phyloP scores from a whole-genome alignment of 2,888 invertebrate species.

The Deilephila elpenor region DNA sequence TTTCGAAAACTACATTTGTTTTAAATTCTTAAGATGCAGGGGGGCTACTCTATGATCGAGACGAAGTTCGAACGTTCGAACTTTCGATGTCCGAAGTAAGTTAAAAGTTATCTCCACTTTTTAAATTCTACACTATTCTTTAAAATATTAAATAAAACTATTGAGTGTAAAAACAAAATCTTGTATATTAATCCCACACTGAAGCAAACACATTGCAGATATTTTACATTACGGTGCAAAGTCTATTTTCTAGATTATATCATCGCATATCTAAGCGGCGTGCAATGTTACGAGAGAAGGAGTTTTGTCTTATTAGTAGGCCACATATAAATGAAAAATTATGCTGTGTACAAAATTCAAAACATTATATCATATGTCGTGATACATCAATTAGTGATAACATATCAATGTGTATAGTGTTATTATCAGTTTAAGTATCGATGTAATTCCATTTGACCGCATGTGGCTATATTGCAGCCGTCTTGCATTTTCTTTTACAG shows the following conservation, averaged over 20 bases:
- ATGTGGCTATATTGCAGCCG: background rate
- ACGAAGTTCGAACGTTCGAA: too few species aligned
- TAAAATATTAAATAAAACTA: background rate
- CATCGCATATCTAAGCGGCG: background rate
- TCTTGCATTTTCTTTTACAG: background rate
- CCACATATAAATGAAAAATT: background rate
- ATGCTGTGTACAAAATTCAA: background rate
- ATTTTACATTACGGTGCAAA: background rate
- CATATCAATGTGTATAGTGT: background rate
- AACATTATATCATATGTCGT: conserved; percentile 12
- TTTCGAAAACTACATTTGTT: too few species aligned
- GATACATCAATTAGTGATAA: background rate
- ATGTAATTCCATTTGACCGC: background rate
- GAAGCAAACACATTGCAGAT: background rate
- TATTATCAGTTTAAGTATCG: background rate
- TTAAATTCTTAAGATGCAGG: background rate
- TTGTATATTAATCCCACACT: background rate
- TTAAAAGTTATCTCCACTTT: too few species aligned
- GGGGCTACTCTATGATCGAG: too few species aligned
- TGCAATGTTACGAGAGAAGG: background rate
- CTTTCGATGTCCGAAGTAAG: too few species aligned
- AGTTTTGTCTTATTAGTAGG: background rate
- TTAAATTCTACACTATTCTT: too few species aligned
- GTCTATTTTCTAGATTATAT: background rate
- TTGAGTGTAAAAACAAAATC: background rate